Conservation (phyloP, 2,797 vertebrate genomes). For the Chiropotes sagulatus region DNA sequence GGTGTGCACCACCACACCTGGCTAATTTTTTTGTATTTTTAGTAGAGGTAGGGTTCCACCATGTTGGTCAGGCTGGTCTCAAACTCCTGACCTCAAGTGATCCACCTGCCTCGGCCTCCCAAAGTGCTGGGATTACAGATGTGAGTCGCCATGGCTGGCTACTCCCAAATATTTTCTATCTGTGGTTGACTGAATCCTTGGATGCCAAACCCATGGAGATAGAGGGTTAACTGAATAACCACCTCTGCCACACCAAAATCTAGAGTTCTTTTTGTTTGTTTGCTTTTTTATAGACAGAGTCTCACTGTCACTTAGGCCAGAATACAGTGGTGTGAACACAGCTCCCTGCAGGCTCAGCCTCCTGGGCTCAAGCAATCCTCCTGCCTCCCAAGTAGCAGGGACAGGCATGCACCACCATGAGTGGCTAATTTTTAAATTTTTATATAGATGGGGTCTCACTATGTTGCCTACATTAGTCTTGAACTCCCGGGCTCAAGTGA, state of each 20-base stretch:
- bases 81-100: background rate
- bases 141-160: background rate
- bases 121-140: background rate
- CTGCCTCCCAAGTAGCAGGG: background rate
- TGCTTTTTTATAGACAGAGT: background rate
- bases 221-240: background rate
- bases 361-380: background rate
- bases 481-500: background rate
- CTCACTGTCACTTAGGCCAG: background rate
- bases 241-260: background rate
- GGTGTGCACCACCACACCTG: background rate
- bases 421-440: background rate
- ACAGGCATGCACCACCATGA: background rate
- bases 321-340: background rate
- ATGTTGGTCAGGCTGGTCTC: background rate
- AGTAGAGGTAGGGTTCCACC: background rate
- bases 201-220: background rate
- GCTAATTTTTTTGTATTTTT: background rate
- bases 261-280: background rate
- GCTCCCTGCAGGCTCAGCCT: background rate
- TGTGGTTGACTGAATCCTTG: background rate
- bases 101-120: background rate
- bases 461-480: background rate
- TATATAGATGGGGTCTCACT: background rate
- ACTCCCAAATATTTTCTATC: background rate